Evolutionary conservation across 2,113 vertebrate genomes (phyloP), one percentile per base, ranked within the genome.

Genomic region (Cephalopholis sonnerati): DNA sequence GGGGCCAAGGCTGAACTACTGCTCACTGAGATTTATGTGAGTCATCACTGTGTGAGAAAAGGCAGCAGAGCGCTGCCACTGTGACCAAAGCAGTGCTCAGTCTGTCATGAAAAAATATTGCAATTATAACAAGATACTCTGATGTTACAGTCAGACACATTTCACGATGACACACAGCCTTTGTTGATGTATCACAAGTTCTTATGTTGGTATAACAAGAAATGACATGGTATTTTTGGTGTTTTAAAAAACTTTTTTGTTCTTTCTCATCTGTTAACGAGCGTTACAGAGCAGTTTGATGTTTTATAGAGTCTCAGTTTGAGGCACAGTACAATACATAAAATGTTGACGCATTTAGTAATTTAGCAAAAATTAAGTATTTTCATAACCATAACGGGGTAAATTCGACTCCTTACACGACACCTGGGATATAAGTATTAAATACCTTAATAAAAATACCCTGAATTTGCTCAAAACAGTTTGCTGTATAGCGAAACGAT

Each of bases 1-100:
- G n/a, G 62, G 24, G 12, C 18, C 22, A 9, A 36, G 13, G 16
- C 32, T 80, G 55, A 72, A 48, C 20, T 48, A 2, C 24, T 39
- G 11, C 29, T 50, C 27, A 59, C 39, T 63, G 74, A 76, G 51
- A 57, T 64, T 65, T n/a, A 2, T 44, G 27, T 63, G 24, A 58
- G 24, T 51, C 53, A 36, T 58, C 4, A 39, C 1, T 32, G 36
- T 39, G 44, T 11, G 24, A 72, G 41, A 32, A 32, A 62, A 48
- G 32, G 41, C 67, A 25, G 32, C 55, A 18, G 11, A 22, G 22
- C 13, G 11, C 57, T 7, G 48, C n/a, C 17, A n/a, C 58, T 39
- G 41, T 32, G 20, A 61, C 22, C 10, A 29, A 25, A 27, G 16
- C 10, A 24, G 22, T 12, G 29, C 27, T 63, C 15, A 12, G 72